A percentile compares a stretch with the other conserved stretches of the same genome.
These are phyloP conservation scores for Sigmodon hispidus DNA, from an alignment of 2,113 vertebrate genomes.

Conservation along the genomic window DNA sequence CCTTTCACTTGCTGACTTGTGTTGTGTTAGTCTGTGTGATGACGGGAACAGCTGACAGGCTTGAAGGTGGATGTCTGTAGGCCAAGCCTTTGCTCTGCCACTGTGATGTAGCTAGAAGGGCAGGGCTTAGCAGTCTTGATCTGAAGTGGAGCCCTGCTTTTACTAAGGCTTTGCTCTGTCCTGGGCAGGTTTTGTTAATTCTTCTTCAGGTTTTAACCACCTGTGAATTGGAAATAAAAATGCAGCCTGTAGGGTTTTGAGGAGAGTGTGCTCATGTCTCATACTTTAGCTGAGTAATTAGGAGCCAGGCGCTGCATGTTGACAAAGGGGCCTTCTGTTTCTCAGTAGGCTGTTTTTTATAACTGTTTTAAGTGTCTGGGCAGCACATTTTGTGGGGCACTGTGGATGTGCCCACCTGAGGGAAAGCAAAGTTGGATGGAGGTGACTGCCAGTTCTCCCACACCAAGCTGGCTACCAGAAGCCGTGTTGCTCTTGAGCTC, in stretches of 20 bases:
- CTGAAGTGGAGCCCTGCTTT: neutral
- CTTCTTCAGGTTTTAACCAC: neutral
- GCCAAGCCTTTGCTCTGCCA: neutral
- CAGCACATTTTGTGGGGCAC: neutral
- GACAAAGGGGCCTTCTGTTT: neutral
- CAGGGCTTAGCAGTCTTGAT: neutral
- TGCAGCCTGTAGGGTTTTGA: too few relatives aligned
- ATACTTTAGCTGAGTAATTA: neutral
- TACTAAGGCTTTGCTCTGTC: neutral
- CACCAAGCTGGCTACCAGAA: neutral
- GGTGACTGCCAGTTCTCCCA: neutral
- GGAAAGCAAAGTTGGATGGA: neutral
- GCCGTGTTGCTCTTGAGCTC: neutral
- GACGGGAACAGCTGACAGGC: neutral
- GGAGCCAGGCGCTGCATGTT: neutral
- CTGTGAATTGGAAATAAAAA: neutral
- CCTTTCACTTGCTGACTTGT: neutral
- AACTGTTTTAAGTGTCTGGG: neutral
- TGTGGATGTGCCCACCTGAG: neutral
- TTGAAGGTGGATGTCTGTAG: neutral
- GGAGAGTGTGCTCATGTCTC: neutral
- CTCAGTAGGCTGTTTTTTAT: neutral
- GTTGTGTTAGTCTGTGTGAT: neutral
- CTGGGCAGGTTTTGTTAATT: neutral
- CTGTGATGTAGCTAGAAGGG: neutral